Percentiles rank a stretch among this genome's conserved stretches.
These are phyloP conservation scores for Caenorhabditis sulstoni DNA, from an alignment of 2,888 invertebrate species.

Conservation along the genomic window DNA sequence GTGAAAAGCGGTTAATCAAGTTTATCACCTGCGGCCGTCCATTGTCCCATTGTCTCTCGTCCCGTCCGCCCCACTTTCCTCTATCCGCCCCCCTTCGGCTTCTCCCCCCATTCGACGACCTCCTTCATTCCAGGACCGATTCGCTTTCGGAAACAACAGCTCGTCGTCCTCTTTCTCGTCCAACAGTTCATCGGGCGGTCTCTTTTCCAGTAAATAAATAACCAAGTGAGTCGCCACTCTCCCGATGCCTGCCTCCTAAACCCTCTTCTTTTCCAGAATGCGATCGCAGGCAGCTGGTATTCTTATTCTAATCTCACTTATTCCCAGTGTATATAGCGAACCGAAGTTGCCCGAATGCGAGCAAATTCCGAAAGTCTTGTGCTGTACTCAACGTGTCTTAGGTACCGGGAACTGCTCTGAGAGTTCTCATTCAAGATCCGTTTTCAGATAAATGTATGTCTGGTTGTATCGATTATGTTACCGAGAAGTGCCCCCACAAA, in stretches of 20 bases:
- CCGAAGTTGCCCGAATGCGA: constrained; percentile 74
- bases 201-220: constrained; percentile 69
- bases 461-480: constrained; percentile 78
- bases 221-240: constrained; percentile 43
- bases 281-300: constrained; percentile 49
- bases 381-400: constrained; percentile 79
- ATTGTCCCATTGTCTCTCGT: constrained; percentile 54
- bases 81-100: constrained; percentile 22
- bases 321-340: constrained; percentile 63
- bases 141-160: constrained; percentile 58
- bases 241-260: not conserved
- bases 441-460: constrained; percentile 76
- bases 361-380: constrained; percentile 77
- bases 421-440: not conserved
- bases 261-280: constrained; percentile 42
- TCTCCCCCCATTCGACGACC: not conserved
- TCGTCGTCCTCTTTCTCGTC: constrained; percentile 60
- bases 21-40: constrained; percentile 38
- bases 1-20: constrained; percentile 50
- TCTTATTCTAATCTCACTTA: constrained; percentile 51
- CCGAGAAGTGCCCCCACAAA: constrained; percentile 77
- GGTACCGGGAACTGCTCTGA: constrained; percentile 35
- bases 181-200: constrained; percentile 63
- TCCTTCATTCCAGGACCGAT: constrained; percentile 50
- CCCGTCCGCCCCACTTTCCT: constrained; percentile 41